These are phyloP conservation scores for Venusia cambrica DNA, from an alignment of 2,888 invertebrate genomes.

Conservation along the genomic window DNA sequence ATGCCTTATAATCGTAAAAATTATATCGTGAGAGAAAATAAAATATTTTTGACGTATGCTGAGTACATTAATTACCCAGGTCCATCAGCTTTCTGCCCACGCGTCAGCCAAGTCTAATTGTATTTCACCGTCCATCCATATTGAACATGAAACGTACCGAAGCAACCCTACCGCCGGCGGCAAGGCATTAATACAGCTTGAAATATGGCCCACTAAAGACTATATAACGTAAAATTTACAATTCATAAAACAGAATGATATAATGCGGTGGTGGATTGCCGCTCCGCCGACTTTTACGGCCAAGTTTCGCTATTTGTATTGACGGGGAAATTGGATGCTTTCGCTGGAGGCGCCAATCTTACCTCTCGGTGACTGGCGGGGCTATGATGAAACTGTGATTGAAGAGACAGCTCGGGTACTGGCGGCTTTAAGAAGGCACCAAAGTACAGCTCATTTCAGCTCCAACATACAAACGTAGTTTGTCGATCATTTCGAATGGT, in stretches of 20 bases:
- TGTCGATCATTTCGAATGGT: too few relatives aligned
- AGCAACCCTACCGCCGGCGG: slow-evolving; percentile 54
- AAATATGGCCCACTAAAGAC: slow-evolving; percentile 76
- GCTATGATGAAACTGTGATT: slow-evolving; percentile 1
- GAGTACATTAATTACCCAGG: background rate
- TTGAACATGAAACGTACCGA: slow-evolving; percentile 18
- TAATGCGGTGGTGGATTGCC: slow-evolving; percentile 55
- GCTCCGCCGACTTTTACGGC: slow-evolving; percentile 24
- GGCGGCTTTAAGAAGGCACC: background rate
- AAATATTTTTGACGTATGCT: background rate
- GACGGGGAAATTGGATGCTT: slow-evolving; percentile 28
- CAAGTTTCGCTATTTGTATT: slow-evolving; percentile 26
- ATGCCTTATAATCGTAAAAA: too few relatives aligned
- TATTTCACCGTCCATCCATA: slow-evolving; percentile 22
- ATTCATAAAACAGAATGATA: slow-evolving; percentile 78
- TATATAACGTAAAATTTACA: slow-evolving; percentile 78
- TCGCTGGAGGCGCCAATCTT: slow-evolving; percentile 5
- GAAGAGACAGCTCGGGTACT: slow-evolving; percentile 3
- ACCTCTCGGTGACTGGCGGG: too few relatives aligned
- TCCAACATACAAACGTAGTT: too few relatives aligned
- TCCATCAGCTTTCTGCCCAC: slow-evolving; percentile 16
- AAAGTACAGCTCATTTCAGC: slow-evolving; percentile 7
- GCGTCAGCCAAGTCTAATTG: slow-evolving; percentile 15
- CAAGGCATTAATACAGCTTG: slow-evolving; percentile 66
- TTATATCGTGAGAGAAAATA: too few relatives aligned